Base-by-base conservation (phyloP, 53 echinoderm and acorn worm species). In the Actinopyga echinites region DNA sequence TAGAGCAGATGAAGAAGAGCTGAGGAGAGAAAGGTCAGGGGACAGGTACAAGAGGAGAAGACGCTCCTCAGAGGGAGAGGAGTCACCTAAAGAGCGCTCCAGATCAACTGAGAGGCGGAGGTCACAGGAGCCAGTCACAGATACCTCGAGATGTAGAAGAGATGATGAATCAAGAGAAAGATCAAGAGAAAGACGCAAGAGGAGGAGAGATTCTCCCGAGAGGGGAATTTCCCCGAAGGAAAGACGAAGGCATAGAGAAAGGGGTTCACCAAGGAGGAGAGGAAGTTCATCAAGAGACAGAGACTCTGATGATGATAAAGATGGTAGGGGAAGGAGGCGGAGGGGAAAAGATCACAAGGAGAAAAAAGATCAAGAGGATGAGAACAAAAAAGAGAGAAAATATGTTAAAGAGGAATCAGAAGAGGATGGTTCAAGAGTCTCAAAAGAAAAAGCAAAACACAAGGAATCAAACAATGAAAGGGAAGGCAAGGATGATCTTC, bases 231-330 rank as follows among this genome's bases (percentile, higher is more conserved):
- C 77, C 15, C 45, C 28, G 21, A 68, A 68, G 69, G 69, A 68
- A 20, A 68, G 37, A 68, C 13, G 33, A 21, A 34, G 69, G 38
- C 33, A 68, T 21, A 31, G 32, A 31, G 69, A 68, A 68, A 36
- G 69, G 37, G 69, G 69, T 6, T 71, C 71, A 45, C 56, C 77
- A 15, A 52, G 54, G 77, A 53, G 56, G 25, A 53, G 56, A 32
- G 54, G 49, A 54, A 77, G 77, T 54, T 55, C 77, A 33, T 55
- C 77, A 23, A 77, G 29, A 32, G 77, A 55, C 54, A 65, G 78
- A 34, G 34, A 88, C 53, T 74, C 59, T 57, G 56, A 83, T 83
- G 67, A 84, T 57, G 23, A 63, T 61, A 71, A 74, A 49, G 52
- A 73, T 30, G 15, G 83, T 52, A 56, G 30, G 65, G 26, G 75